Conservation (phyloP, 2,888 invertebrate genomes). For the Allolobophora icterica region DNA sequence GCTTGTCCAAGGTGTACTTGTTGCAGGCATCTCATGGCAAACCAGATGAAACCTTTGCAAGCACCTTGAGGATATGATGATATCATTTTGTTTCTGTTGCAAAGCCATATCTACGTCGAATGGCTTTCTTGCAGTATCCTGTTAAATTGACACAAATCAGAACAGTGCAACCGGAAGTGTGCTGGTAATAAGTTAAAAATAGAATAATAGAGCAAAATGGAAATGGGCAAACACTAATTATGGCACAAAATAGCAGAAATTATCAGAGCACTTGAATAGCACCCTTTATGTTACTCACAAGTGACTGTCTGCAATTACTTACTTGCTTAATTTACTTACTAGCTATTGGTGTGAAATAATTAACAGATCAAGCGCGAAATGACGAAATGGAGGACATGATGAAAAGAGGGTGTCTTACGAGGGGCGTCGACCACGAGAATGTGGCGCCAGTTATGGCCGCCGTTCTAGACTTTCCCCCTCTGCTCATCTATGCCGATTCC, state of each 20-base stretch:
- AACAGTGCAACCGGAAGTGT: neutral
- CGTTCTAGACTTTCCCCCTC: conserved; percentile 75
- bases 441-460: conserved; percentile 84
- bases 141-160: neutral
- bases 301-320: neutral
- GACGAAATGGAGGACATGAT: conserved; percentile 80
- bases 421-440: conserved; percentile 74
- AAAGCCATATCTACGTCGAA: neutral
- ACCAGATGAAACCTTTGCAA: too few relatives aligned
- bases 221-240: neutral
- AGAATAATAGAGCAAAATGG: neutral
- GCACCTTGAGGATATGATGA: too few relatives aligned
- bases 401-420: conserved; percentile 75
- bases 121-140: neutral
- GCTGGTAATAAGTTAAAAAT: too few relatives aligned
- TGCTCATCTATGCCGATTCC: conserved; percentile 83
- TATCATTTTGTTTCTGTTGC: too few relatives aligned
- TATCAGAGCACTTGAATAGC: too few relatives aligned
- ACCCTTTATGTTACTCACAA: too few relatives aligned
- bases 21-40: too few relatives aligned
- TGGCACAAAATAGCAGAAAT: conserved; percentile 3
- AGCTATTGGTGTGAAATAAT: neutral
- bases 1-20: too few relatives aligned
- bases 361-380: conserved; percentile 72
- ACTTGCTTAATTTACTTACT: neutral